A percentile compares a stretch with the other conserved stretches of the same genome.
Evolutionary conservation across 2,888 invertebrate species (phyloP).

Genomic region (Nysson spinosus): DNA sequence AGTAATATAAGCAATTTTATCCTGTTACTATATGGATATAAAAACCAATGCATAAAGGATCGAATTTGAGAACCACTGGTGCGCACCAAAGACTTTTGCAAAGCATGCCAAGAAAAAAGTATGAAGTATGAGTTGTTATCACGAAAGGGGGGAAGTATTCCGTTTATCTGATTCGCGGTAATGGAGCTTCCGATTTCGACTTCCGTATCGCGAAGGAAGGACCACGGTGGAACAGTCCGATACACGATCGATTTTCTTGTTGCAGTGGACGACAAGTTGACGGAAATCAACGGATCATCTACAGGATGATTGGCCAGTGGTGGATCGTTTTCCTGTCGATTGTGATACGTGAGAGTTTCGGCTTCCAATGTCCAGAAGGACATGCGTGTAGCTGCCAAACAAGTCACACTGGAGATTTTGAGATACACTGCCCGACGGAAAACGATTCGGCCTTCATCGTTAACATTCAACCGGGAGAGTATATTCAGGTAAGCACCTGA

Average conservation of each 20-base stretch:
- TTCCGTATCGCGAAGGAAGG: background rate
- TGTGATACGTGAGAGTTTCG: conserved; percentile 5
- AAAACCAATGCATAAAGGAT: too few species aligned
- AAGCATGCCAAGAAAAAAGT: too few species aligned
- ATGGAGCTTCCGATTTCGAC: conserved; percentile 20
- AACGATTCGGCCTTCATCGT: conserved; percentile 47
- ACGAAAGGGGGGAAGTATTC: conserved; percentile 19
- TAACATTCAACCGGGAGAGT: conserved; percentile 40
- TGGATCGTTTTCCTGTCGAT: conserved; percentile 12
- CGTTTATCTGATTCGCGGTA: conserved; percentile 29
- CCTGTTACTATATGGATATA: too few species aligned
- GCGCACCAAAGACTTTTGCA: too few species aligned
- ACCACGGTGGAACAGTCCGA: background rate
- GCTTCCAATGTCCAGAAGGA: conserved; percentile 25
- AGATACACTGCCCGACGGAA: conserved; percentile 49
- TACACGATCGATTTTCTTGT: background rate
- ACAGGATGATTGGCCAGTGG: conserved; percentile 27
- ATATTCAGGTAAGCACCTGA: conserved; percentile 42
- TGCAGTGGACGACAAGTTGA: conserved; percentile 6
- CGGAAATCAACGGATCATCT: background rate
- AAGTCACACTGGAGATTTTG: conserved; percentile 32
- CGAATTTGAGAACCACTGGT: too few species aligned
- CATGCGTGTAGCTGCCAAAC: conserved; percentile 28
- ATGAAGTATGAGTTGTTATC: conserved; percentile 27
- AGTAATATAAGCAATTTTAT: too few species aligned